phyloP scores from a whole-genome alignment of 2,113 vertebrate species.

The Pungitius pungitius region DNA sequence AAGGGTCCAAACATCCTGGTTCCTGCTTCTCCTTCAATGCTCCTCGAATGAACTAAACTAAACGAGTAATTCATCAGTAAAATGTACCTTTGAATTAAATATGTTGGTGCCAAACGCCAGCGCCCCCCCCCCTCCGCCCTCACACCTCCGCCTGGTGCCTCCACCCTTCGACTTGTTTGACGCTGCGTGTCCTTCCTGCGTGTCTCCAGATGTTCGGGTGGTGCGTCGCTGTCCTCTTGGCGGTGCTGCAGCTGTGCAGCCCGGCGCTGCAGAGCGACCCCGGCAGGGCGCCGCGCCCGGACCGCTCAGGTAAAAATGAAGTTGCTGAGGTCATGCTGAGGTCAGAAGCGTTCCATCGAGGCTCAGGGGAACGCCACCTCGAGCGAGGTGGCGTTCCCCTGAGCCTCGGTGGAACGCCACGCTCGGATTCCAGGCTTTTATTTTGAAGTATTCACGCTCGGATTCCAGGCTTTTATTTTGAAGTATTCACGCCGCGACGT shows the following conservation, averaged over 20 bases:
- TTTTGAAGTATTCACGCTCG: not conserved
- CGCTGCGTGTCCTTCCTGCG: not conserved
- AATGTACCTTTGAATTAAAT: not conserved
- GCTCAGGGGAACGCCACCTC: too few species aligned
- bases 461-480: not conserved
- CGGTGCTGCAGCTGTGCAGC: conserved; percentile 55
- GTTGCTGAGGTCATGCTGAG: too few species aligned
- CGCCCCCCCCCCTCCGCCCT: too few species aligned
- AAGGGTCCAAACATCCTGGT: too few species aligned
- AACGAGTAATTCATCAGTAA: not conserved
- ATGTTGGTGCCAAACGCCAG: not conserved
- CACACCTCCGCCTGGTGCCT: too few species aligned
- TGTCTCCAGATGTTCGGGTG: conserved; percentile 66
- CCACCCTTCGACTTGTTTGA: too few species aligned
- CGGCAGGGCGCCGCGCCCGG: conserved; percentile 55
- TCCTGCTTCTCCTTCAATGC: not conserved
- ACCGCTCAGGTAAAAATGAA: not conserved
- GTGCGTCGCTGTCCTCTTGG: conserved; percentile 44
- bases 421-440: not conserved
- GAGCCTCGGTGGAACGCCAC: too few species aligned
- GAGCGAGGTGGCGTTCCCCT: too few species aligned
- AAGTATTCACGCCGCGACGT: not conserved
- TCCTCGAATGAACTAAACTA: not conserved
- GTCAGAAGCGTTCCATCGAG: too few species aligned
- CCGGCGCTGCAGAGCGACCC: conserved; percentile 44